Conservation (phyloP, 2,797 vertebrate genomes). For the Cetoscarus ocellatus region DNA sequence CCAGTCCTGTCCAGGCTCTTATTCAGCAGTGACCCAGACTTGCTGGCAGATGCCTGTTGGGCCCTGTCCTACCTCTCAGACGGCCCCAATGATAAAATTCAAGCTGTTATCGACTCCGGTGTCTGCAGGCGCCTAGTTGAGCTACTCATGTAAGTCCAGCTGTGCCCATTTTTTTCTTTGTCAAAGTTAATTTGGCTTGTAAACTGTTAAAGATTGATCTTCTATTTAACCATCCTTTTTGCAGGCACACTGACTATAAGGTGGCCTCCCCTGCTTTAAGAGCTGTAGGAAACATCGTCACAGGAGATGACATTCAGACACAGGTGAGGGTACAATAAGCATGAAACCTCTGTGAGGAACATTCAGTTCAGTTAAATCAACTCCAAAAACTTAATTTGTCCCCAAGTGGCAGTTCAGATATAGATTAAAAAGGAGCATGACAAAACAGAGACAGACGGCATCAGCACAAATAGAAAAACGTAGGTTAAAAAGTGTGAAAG, state of each 20-base stretch:
- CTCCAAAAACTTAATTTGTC: too few relatives aligned
- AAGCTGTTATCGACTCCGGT: conserved; percentile 97
- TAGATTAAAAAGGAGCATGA: too few relatives aligned
- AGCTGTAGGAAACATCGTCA: conserved; percentile 98
- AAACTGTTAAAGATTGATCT: not conserved
- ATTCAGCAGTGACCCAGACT: conserved; percentile 97
- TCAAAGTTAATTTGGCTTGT: not conserved
- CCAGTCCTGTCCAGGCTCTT: conserved; percentile 95
- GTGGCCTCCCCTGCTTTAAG: conserved; percentile 96
- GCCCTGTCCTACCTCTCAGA: conserved; percentile 98
- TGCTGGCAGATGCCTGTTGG: conserved; percentile 98
- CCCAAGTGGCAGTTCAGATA: too few relatives aligned
- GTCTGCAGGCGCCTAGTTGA: conserved; percentile 97
- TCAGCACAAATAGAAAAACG: too few relatives aligned
- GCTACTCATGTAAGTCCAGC: conserved; percentile 92
- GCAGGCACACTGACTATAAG: conserved; percentile 98
- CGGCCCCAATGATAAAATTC: conserved; percentile 99
- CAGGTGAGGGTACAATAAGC: conserved; percentile 85
- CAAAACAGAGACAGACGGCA: too few relatives aligned
- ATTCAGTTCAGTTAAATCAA: too few relatives aligned
- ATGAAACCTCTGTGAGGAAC: too few relatives aligned
- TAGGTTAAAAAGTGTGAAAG: too few relatives aligned
- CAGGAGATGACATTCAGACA: conserved; percentile 98
- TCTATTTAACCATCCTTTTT: not conserved
- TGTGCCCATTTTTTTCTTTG: not conserved